Base-by-base conservation (phyloP, 1,140 invertebrate species). In the Ectropis grisescens region DNA sequence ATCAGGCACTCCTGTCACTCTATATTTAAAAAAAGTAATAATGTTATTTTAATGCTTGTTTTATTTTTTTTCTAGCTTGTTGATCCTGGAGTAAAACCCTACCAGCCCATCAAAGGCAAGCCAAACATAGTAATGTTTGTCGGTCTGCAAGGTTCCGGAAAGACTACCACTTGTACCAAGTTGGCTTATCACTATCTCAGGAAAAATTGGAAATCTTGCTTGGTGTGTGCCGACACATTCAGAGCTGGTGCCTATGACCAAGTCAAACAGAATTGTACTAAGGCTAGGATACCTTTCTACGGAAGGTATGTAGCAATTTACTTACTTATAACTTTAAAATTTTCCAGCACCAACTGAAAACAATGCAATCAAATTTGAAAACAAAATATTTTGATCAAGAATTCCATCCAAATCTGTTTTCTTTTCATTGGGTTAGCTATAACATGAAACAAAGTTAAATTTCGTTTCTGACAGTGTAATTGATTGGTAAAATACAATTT, bases 41-140 rank as follows among this genome's bases (percentile, higher is more conserved):
- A n/a, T n/a, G n/a, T n/a, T n/a, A n/a, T n/a, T n/a, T n/a, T n/a
- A n/a, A n/a, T n/a, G n/a, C n/a, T n/a, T n/a, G n/a, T n/a, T 19
- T 3, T 19, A 38, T 47, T 25, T 32, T 35, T 53, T 39, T 81
- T 82, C 50, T 65, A 97, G 94, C 82, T 99, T 11, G 96, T 99
- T 34, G 98, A 99, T 86, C 97, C 98, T 37, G 96, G 95, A 36
- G 97, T 99, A 1, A 98, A 98, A 82, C 93, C 97, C 5, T 98
- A 95, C 85, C 93, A 96, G 56, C 98, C 98, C 42, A 84, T 93
- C 0, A 99, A 99, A 88, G 97, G 95, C 24, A 91, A 92, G 64
- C 89, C 93, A 28, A 99, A 99, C 85, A 84, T 99, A 8, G 96
- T 99, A 48, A 99, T 99, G 98, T 99, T 99, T 88, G 98, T 99